A percentile compares a stretch with the other conserved stretches of the same genome.
Conservation (phyloP, 2,888 invertebrate species). For the Plusia festucae region DNA sequence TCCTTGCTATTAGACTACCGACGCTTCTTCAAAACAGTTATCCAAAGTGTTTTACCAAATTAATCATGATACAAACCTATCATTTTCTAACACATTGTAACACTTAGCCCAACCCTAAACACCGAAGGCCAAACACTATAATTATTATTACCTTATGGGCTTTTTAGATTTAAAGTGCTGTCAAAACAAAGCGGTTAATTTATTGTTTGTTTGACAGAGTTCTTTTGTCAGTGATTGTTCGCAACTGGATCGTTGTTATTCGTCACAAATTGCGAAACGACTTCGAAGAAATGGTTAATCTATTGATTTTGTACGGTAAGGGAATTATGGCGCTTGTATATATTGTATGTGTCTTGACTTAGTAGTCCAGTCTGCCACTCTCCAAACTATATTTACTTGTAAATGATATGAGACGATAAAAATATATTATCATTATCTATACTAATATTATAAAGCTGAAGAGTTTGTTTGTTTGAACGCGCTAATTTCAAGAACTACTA, state of each 20-base stretch:
- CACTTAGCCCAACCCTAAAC: background rate
- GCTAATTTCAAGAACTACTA: no score
- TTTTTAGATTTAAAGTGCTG: background rate
- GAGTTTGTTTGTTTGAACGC: no score
- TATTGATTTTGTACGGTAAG: background rate
- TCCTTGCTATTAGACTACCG: no score
- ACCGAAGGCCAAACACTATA: background rate
- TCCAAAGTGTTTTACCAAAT: background rate
- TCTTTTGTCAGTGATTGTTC: background rate
- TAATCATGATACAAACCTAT: background rate
- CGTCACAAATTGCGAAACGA: background rate
- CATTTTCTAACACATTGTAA: background rate
- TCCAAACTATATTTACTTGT: no score
- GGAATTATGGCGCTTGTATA: background rate
- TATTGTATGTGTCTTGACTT: no score
- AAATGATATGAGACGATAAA: no score
- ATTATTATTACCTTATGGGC: background rate
- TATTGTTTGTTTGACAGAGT: slow-evolving; percentile 6
- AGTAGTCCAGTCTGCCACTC: no score
- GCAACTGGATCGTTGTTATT: background rate
- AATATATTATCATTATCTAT: no score
- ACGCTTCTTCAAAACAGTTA: no score
- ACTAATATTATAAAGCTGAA: no score
- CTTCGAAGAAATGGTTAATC: background rate
- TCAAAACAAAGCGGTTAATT: background rate